Evolutionary conservation across 2,888 invertebrate species (phyloP).

Genomic region (Germaria angustata): DNA sequence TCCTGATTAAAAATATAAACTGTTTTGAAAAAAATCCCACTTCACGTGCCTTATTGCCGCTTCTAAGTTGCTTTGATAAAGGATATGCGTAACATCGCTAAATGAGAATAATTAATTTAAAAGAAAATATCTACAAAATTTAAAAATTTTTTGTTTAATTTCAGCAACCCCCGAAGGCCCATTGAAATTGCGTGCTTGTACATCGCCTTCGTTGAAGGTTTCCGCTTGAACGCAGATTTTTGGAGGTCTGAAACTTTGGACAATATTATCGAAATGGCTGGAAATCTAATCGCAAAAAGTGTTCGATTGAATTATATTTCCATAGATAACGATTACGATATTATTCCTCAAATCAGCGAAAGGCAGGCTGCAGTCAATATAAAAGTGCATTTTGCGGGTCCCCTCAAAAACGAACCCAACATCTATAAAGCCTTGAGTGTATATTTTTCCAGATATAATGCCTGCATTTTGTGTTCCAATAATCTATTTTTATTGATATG

Average conservation of each 20-base stretch:
- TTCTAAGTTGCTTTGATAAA: no score
- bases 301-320: constrained; percentile 70
- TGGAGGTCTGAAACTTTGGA: constrained; percentile 75
- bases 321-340: constrained; percentile 72
- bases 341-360: constrained; percentile 74
- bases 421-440: constrained; percentile 74
- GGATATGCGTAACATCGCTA: no score
- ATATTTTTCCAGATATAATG: constrained; percentile 74
- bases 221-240: constrained; percentile 74
- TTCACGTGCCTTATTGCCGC: no score
- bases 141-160: neutral
- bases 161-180: constrained; percentile 71
- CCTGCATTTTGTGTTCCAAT: constrained; percentile 73
- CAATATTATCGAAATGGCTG: constrained; percentile 72
- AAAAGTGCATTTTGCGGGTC: constrained; percentile 73
- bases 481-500: constrained; percentile 75
- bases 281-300: constrained; percentile 71
- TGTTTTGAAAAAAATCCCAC: no score
- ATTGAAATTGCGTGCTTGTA: constrained; percentile 75
- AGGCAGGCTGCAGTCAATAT: constrained; percentile 72
- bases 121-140: no score
- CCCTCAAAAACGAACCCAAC: constrained; percentile 73
- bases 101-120: no score
- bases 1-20: no score
- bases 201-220: constrained; percentile 76